Evolutionary conservation across 2,888 invertebrate genomes (phyloP).

Genomic region (Yponomeuta plumbellus): DNA sequence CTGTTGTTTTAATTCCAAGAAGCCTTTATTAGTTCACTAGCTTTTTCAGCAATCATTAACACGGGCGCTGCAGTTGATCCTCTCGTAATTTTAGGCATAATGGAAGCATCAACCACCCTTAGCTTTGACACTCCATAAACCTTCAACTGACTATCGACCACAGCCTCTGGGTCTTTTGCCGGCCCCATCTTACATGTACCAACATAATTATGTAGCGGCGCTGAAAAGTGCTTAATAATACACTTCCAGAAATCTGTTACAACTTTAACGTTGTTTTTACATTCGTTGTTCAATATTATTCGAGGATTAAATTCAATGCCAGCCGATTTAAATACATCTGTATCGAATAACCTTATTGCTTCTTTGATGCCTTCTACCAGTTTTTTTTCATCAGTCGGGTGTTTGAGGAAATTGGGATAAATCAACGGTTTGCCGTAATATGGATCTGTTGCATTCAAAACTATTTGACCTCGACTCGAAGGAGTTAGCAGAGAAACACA

Average conservation of each 20-base stretch:
- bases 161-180: slow-evolving; percentile 52
- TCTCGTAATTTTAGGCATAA: slow-evolving; percentile 65
- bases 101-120: slow-evolving; percentile 61
- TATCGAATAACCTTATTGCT: slow-evolving; percentile 61
- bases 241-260: slow-evolving; percentile 65
- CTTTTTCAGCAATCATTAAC: slow-evolving; percentile 71
- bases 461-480: slow-evolving; percentile 59
- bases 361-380: slow-evolving; percentile 61
- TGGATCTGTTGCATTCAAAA: slow-evolving; percentile 58
- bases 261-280: slow-evolving; percentile 55
- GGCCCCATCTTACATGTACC: slow-evolving; percentile 71
- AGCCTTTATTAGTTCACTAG: slow-evolving; percentile 66
- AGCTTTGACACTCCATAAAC: slow-evolving; percentile 58
- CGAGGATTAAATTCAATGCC: slow-evolving; percentile 60
- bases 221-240: slow-evolving; percentile 66
- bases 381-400: slow-evolving; percentile 53
- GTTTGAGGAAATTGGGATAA: slow-evolving; percentile 64
- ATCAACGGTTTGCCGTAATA: slow-evolving; percentile 58
- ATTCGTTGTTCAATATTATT: slow-evolving; percentile 58
- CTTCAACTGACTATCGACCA: slow-evolving; percentile 54
- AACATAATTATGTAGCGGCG: slow-evolving; percentile 61
- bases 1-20: slow-evolving; percentile 54
- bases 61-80: slow-evolving; percentile 66
- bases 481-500: slow-evolving; percentile 63
- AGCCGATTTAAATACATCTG: slow-evolving; percentile 59